Evolutionary conservation across 1,140 invertebrate genomes (phyloP).

Genomic region (Rhopalosiphum padi): DNA sequence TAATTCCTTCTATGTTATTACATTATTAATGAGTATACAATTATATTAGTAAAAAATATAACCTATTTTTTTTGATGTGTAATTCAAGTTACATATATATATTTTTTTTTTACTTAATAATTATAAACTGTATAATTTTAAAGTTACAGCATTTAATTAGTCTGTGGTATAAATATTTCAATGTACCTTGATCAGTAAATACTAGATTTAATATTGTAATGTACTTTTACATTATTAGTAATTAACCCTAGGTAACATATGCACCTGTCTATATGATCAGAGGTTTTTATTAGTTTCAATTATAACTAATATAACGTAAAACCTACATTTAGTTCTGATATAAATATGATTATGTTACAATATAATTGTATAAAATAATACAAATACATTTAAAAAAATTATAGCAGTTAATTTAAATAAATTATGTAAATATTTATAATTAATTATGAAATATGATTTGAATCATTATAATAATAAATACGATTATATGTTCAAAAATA

Average conservation of each 20-base stretch:
- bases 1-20: conserved; percentile 35
- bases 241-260: background rate
- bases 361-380: background rate
- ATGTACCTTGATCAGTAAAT: background rate
- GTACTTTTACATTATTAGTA: background rate
- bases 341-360: background rate
- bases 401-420: background rate
- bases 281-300: background rate
- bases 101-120: background rate
- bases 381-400: background rate
- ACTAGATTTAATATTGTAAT: background rate
- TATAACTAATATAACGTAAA: background rate
- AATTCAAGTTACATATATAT: background rate
- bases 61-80: conserved; percentile 19
- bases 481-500: no score
- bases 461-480: background rate
- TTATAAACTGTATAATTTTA: background rate
- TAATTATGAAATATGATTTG: background rate
- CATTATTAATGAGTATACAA: background rate
- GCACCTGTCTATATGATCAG: background rate
- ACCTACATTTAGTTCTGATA: background rate
- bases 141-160: background rate
- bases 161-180: background rate
- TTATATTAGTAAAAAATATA: conserved; percentile 24
- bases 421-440: background rate